Evolutionary conservation across 2,797 vertebrate genomes (phyloP), one percentile per base, ranked within the genome.

Genomic region (Echeneis naucrates): DNA sequence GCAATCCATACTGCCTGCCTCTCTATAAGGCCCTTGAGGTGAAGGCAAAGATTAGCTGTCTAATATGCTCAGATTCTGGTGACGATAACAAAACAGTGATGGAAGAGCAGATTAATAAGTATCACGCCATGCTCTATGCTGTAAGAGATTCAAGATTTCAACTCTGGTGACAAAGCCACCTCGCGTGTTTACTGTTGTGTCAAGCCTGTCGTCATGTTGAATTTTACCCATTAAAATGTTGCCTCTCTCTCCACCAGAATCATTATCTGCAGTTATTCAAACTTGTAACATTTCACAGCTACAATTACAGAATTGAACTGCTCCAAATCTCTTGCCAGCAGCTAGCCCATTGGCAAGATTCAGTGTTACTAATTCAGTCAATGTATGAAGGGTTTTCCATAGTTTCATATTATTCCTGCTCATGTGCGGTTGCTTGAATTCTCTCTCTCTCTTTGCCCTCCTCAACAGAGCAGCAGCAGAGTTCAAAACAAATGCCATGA

Each of bases 1-100:
- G 68, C 47, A 58, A 81, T 88, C 85, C 71, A 83, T 84, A 81
- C 61, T 2, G 21, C 68, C 76, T 55, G 38, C 37, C 44, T 47
- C 45, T 79, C 65, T 70, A 40, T 81, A 66, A 4, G 14, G 66
- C 74, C 74, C 77, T 26, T 9, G 67, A 88, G 80, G 75, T 38
- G 8, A 51, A 72, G 6, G 52, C 80, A 86, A 86, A 89, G 87
- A 89, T 89, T 86, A 85, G 76, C 85, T 82, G 82, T 87, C 86
- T 87, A 72, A 86, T 84, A 85, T 87, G 81, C 74, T 86, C 84
- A 75, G 76, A 55, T 88, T 77, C 76, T 83, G 81, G 68, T 89
- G 87, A 73, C 68, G 66, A 83, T 73, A 86, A 82, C 80, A 89
- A 89, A n/a, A 88, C 78, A 85, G 61, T 26, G 65, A 76, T 77